Base-by-base conservation (phyloP, 2,888 invertebrate genomes). In the Cheilosia variabilis region DNA sequence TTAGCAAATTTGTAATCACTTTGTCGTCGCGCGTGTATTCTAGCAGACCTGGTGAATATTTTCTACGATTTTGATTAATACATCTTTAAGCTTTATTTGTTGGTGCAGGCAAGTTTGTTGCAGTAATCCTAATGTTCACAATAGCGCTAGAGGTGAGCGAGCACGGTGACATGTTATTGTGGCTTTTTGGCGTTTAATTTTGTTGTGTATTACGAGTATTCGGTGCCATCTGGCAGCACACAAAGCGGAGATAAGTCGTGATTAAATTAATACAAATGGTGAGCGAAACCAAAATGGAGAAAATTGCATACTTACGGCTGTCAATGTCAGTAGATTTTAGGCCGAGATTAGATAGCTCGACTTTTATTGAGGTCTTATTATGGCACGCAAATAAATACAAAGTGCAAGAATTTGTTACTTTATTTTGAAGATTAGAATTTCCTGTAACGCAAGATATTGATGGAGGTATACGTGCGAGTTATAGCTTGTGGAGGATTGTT, bases 321-420 rank as follows among this genome's bases (percentile, higher is more conserved):
- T 62, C 52, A 43, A 37, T 60, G 27, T 72, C 72, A 52, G 19
- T 13, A 9, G 57, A 66, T 43, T 41, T 37, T 19, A 37, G 47
- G 50, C 15, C 24, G 6, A 24, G 75, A 65, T 75, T 66, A 75
- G 75, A 65, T 75, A 65, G 15, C 24, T 55, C 47, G 17, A 17
- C 19, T 34, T 43, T 72, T 17, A 73, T 58, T 75, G 9, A 22
- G 17, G 41, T 75, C 50, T 22, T 66, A 47, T 55, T 13, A 22
- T 52, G 22, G 45, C 19, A 45, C 19, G n/a, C 15, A 9, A 63
- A 75, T 65, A 9, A 63, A 75, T 65, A 65, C 75, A 75, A 75
- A 75, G 75, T 75, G 57, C 65, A 75, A 57, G 10, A n/a, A 50
- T 57, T 24, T 62, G 47, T 50, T 71, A 19, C 45, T 60, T 62